These are phyloP conservation scores for Agelas oroides DNA, from an alignment of 37 sponge, comb jelly and placozoan genomes.

Conservation along the genomic window DNA sequence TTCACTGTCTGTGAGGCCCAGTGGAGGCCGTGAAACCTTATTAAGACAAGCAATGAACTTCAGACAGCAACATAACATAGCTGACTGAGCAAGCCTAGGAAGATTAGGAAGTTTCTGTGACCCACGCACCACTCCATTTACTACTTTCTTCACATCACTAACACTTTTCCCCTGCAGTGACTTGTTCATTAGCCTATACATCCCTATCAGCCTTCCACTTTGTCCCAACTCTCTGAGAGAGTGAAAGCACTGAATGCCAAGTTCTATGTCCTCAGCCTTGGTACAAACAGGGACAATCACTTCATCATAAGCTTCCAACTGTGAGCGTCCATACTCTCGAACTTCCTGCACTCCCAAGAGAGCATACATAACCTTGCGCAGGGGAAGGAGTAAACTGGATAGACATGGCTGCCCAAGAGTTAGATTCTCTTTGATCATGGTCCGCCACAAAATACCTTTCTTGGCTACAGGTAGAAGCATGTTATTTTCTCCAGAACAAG, in stretches of 20 bases:
- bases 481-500: too few relatives aligned
- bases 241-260: neutral
- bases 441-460: neutral
- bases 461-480: neutral
- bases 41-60: neutral
- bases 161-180: too few relatives aligned
- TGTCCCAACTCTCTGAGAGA: neutral
- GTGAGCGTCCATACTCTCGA: conserved; percentile 29
- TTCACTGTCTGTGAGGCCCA: neutral
- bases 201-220: neutral
- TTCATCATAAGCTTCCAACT: neutral
- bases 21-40: neutral
- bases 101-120: too few relatives aligned
- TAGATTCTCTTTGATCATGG: conserved; percentile 1
- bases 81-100: neutral
- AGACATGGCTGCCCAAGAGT: conserved; percentile 6
- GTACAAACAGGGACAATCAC: neutral
- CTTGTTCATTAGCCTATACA: neutral
- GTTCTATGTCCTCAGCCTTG: neutral
- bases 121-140: too few relatives aligned
- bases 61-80: neutral
- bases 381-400: neutral
- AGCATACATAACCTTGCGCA: conserved; percentile 13
- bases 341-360: conserved; percentile 22
- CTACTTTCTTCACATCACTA: too few relatives aligned